Conservation (phyloP, 2,113 vertebrate species). For the Hiodon alosoides region DNA sequence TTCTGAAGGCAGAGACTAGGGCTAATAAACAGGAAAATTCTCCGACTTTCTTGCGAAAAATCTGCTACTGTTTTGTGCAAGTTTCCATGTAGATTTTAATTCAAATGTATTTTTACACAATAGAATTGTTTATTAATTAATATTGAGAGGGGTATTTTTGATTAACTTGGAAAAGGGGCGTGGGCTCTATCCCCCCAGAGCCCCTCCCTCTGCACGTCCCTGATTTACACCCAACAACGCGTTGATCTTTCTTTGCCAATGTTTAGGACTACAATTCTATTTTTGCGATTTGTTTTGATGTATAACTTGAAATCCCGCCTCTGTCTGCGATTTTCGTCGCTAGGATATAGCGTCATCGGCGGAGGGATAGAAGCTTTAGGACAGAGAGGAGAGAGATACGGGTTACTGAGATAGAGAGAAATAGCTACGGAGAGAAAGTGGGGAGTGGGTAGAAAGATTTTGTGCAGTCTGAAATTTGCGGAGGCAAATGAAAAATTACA, state of each 20-base stretch:
- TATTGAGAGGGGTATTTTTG: no score
- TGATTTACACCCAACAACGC: neutral
- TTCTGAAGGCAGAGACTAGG: no score
- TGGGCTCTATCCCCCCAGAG: no score
- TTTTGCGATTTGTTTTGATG: constrained; percentile 34
- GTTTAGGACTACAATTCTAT: constrained; percentile 42
- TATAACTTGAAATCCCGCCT: neutral
- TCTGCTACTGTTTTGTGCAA: no score
- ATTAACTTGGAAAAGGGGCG: no score
- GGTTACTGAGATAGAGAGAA: constrained; percentile 35
- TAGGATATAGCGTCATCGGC: constrained; percentile 49
- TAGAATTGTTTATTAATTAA: no score
- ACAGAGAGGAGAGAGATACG: constrained; percentile 34
- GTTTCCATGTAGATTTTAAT: no score
- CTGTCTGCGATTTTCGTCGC: constrained; percentile 34
- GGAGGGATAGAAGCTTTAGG: constrained; percentile 58
- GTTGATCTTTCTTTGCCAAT: no score
- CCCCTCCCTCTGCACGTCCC: no score
- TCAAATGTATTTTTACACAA: no score
- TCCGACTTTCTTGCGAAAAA: no score
- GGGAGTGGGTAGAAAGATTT: constrained; percentile 43
- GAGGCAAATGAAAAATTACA: constrained; percentile 65
- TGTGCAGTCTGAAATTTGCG: constrained; percentile 36
- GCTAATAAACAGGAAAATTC: no score
- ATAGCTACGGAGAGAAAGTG: constrained; percentile 36